Evolutionary conservation across 37 sponge, comb jelly and placozoan genomes (phyloP).

Genomic region (Oscarella lobularis): DNA sequence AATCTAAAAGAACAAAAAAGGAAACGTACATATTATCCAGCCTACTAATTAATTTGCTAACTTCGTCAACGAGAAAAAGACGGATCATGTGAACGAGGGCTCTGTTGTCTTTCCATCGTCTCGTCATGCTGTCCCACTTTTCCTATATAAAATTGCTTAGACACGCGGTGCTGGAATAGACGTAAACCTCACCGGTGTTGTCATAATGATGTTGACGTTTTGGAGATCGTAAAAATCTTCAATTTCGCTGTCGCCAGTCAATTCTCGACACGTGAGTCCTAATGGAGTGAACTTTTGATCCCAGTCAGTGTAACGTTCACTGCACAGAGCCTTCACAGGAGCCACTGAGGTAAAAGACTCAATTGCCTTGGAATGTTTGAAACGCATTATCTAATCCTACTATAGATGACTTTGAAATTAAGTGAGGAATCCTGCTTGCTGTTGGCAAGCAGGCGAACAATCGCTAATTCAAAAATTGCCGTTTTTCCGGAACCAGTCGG

Average conservation of each 20-base stretch:
- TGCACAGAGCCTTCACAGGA: conserved; percentile 93
- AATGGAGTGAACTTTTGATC: conserved; percentile 65
- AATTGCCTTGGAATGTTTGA: background rate
- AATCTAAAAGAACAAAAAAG: conserved; percentile 11
- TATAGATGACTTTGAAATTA: conserved; percentile 62
- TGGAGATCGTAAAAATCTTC: conserved; percentile 92
- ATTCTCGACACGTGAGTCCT: conserved; percentile 69
- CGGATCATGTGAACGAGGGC: conserved; percentile 70
- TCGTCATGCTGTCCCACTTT: conserved; percentile 98
- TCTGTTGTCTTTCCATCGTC: conserved; percentile 89
- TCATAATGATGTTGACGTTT: conserved; percentile 79
- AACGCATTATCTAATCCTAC: conserved; percentile 15
- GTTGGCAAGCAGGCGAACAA: conserved; percentile 52
- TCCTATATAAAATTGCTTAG: conserved; percentile 35
- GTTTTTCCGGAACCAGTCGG: conserved; percentile 99
- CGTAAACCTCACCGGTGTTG: conserved; percentile 71
- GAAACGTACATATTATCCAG: background rate
- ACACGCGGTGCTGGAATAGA: background rate
- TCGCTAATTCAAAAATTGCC: conserved; percentile 90
- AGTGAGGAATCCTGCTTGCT: background rate
- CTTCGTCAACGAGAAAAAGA: conserved; percentile 94
- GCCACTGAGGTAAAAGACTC: conserved; percentile 39
- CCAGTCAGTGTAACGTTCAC: conserved; percentile 87
- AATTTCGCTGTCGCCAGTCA: conserved; percentile 89
- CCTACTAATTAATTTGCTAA: background rate